Evolutionary conservation across 2,888 invertebrate species (phyloP).

Genomic region (Lepidocyrtinus sp.): DNA sequence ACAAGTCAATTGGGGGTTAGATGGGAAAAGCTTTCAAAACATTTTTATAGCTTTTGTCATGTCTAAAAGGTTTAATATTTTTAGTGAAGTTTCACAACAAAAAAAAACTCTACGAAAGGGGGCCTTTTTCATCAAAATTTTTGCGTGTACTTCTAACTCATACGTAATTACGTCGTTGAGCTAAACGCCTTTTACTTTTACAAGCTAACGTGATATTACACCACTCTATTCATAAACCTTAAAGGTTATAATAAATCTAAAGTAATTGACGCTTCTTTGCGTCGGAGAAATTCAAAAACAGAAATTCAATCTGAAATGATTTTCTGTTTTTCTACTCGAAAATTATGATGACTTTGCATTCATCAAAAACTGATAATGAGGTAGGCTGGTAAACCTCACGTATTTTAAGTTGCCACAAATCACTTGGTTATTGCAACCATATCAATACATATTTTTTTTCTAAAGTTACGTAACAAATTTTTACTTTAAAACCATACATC

Average conservation of each 20-base stretch:
- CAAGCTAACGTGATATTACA: neutral
- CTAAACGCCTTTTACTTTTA: neutral
- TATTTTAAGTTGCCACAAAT: neutral
- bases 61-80: too few species aligned
- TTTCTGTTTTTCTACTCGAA: too few species aligned
- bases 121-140: neutral
- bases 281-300: neutral
- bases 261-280: neutral
- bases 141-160: too few species aligned
- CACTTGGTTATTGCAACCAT: neutral
- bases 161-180: neutral
- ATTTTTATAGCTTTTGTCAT: neutral
- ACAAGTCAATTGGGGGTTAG: neutral
- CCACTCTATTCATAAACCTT: neutral
- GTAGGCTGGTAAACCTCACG: neutral
- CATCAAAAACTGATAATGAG: neutral
- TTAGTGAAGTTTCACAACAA: too few species aligned
- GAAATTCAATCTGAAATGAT: too few species aligned
- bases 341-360: neutral
- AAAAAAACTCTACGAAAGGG: too few species aligned
- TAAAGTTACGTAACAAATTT: neutral
- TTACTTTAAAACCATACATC: neutral
- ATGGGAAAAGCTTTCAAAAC: neutral
- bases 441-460: neutral
- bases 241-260: neutral